Conservation (phyloP, 35 echinoderm and acorn worm genomes). For the Lytechinus pictus region DNA sequence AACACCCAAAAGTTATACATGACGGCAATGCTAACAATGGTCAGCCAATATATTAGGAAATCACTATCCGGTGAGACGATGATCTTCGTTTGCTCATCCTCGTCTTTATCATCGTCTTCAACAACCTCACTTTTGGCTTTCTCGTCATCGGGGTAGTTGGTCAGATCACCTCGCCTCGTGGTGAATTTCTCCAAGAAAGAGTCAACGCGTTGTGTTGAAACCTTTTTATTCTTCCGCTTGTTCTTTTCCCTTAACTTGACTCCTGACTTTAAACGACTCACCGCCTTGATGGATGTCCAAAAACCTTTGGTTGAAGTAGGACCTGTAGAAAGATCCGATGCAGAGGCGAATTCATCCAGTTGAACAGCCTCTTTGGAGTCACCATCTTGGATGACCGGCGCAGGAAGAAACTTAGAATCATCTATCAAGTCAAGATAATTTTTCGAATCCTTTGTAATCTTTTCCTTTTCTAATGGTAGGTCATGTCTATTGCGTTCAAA, state of each 20-base stretch:
- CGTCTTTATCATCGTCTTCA: slow-evolving; percentile 41
- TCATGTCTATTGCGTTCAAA: neutral
- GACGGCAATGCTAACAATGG: slow-evolving; percentile 68
- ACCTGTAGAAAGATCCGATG: neutral
- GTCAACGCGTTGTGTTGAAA: slow-evolving; percentile 55
- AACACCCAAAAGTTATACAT: slow-evolving; percentile 91
- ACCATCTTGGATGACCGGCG: neutral
- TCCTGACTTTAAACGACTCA: neutral
- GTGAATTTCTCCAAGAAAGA: slow-evolving; percentile 73
- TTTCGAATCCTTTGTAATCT: neutral
- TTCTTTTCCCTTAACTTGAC: neutral
- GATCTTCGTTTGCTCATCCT: slow-evolving; percentile 27
- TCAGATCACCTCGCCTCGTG: slow-evolving; percentile 41
- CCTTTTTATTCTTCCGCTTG: slow-evolving; percentile 7
- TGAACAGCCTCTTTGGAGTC: slow-evolving; percentile 26
- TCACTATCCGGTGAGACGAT: slow-evolving; percentile 73
- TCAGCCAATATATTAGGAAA: slow-evolving; percentile 85
- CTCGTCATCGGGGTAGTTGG: slow-evolving; percentile 40
- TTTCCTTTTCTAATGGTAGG: neutral
- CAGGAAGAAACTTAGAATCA: neutral
- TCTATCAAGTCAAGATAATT: slow-evolving; percentile 16
- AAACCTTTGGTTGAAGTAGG: neutral
- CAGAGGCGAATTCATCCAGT: slow-evolving; percentile 17
- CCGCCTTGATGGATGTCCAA: slow-evolving; percentile 42
- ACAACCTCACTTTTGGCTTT: slow-evolving; percentile 40